A percentile compares a stretch with the other conserved stretches of the same genome.
phyloP scores from a whole-genome alignment of 2,113 vertebrate genomes.

The Gymnorhina tibicen region DNA sequence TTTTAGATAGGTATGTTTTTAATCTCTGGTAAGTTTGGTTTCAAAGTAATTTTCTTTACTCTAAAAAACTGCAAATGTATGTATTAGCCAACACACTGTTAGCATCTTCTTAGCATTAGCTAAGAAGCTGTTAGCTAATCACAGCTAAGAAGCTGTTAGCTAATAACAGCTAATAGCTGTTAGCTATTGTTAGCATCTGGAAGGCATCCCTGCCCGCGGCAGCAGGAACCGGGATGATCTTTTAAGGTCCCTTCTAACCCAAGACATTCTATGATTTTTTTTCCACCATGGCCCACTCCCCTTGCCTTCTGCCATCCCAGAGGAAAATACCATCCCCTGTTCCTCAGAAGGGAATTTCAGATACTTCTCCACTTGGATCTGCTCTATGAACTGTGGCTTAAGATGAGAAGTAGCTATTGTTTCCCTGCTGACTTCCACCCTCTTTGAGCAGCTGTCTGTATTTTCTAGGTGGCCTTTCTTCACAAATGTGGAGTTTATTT shows the following conservation, averaged over 20 bases:
- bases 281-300: neutral
- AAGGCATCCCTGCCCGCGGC: neutral
- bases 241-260: neutral
- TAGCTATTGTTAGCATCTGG: neutral
- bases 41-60: neutral
- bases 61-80: neutral
- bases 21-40: neutral
- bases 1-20: neutral
- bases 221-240: neutral
- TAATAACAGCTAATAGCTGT: neutral
- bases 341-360: neutral
- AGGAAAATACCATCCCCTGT: neutral
- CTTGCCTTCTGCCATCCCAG: accelerated
- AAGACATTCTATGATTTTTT: neutral
- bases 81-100: neutral
- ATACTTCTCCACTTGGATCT: neutral
- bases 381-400: neutral
- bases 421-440: neutral
- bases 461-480: neutral
- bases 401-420: neutral
- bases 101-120: neutral
- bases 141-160: neutral
- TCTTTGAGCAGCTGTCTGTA: neutral
- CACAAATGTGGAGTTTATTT: neutral
- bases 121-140: neutral